Evolutionary conservation across 2,888 invertebrate genomes (phyloP).

Genomic region (Pterostichus madidus): DNA sequence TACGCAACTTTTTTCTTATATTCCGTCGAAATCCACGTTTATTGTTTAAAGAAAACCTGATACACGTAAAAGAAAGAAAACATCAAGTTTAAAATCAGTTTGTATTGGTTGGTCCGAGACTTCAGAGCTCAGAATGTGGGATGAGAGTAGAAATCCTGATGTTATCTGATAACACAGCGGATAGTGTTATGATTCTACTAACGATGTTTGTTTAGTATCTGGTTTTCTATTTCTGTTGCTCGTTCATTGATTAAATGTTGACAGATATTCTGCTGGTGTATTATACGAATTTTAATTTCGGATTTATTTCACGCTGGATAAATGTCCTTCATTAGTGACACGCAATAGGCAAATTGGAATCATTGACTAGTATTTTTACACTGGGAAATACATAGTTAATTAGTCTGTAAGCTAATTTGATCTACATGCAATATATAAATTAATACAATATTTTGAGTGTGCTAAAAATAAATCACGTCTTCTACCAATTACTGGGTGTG

Average conservation of each 20-base stretch:
- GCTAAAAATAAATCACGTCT: no score
- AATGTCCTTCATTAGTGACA: not conserved
- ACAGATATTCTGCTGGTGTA: not conserved
- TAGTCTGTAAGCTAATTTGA: not conserved
- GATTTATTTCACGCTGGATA: not conserved
- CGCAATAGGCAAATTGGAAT: not conserved
- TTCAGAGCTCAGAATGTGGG: no score
- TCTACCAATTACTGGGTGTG: no score
- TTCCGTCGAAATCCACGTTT: no score
- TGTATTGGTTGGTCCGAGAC: no score
- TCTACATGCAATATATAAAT: no score
- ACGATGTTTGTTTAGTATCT: not conserved
- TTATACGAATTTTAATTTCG: not conserved
- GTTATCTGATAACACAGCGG: not conserved
- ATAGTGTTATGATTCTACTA: not conserved
- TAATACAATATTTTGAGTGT: no score
- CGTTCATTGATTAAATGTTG: conserved; percentile 13
- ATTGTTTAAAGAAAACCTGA: no score
- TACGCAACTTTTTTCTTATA: no score
- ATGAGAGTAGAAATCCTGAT: not conserved
- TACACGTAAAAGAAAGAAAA: no score
- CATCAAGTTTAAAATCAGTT: no score
- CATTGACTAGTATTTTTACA: not conserved
- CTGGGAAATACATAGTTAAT: not conserved
- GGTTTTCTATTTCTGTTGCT: conserved; percentile 7